A percentile compares a stretch with the other conserved stretches of the same genome.
Evolutionary conservation across 2,888 invertebrate genomes (phyloP).

Genomic region (Sipha maydis): DNA sequence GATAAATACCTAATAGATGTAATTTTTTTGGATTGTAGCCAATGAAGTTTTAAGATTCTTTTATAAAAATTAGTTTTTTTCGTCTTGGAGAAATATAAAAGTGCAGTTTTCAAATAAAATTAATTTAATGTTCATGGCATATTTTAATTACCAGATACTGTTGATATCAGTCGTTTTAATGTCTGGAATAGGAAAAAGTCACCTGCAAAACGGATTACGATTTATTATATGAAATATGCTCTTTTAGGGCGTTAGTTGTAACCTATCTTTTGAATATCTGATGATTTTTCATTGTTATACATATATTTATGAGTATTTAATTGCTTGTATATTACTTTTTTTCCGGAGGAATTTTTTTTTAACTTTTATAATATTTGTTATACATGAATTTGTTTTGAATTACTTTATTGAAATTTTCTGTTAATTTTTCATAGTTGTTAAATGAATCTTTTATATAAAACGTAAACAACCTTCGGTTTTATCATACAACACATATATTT

Average conservation of each 20-base stretch:
- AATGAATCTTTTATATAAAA: not conserved
- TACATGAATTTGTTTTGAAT: no score
- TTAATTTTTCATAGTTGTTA: not conserved
- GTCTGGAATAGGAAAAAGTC: constrained; percentile 45
- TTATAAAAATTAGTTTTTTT: constrained; percentile 42
- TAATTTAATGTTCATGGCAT: constrained; percentile 47
- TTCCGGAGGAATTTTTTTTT: not conserved
- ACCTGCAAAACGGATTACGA: constrained; percentile 36
- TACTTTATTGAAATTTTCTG: not conserved
- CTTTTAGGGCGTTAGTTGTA: not conserved
- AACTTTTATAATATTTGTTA: not conserved
- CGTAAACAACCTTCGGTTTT: no score
- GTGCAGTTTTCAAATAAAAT: constrained; percentile 38
- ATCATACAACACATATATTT: no score
- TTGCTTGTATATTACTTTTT: not conserved
- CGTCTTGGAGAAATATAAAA: constrained; percentile 38
- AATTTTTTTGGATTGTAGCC: constrained; percentile 21
- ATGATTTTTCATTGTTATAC: not conserved
- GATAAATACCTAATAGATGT: not conserved
- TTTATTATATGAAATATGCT: constrained; percentile 34
- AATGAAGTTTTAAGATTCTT: constrained; percentile 25
- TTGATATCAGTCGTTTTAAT: constrained; percentile 46
- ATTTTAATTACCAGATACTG: constrained; percentile 58
- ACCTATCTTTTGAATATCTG: not conserved
- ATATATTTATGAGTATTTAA: not conserved